phyloP scores from a whole-genome alignment of 2,113 vertebrate genomes.

The Urocolius indicus region DNA sequence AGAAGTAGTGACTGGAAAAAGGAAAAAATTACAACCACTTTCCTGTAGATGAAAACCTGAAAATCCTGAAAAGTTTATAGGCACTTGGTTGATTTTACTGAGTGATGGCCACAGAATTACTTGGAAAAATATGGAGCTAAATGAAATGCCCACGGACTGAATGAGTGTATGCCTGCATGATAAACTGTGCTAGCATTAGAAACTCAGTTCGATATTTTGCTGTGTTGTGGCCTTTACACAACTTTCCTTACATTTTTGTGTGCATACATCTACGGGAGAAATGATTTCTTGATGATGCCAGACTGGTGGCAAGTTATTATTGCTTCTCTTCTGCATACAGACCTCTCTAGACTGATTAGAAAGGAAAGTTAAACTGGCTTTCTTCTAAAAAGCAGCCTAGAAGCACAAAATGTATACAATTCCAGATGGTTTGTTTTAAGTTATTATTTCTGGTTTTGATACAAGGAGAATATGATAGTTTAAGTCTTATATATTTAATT shows the following conservation, averaged over 20 bases:
- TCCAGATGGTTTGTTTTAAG: background rate
- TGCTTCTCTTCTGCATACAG: background rate
- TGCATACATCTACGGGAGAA: background rate
- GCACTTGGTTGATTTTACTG: background rate
- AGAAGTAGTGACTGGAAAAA: background rate
- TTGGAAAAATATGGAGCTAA: background rate
- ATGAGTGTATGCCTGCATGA: background rate
- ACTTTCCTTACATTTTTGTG: background rate
- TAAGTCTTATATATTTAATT: background rate
- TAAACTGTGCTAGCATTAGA: background rate
- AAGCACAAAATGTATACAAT: background rate
- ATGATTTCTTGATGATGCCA: background rate
- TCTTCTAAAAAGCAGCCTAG: background rate
- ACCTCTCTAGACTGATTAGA: background rate
- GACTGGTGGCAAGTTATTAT: background rate
- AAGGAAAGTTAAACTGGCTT: background rate
- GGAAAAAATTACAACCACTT: accelerated
- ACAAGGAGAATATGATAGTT: background rate
- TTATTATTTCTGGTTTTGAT: background rate
- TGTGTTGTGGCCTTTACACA: background rate
- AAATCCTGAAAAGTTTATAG: background rate
- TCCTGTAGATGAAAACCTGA: background rate
- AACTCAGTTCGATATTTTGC: background rate
- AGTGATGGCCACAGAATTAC: background rate
- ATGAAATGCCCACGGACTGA: background rate